phyloP scores from a whole-genome alignment of 1,140 invertebrate genomes.

The Ips nitidus region DNA sequence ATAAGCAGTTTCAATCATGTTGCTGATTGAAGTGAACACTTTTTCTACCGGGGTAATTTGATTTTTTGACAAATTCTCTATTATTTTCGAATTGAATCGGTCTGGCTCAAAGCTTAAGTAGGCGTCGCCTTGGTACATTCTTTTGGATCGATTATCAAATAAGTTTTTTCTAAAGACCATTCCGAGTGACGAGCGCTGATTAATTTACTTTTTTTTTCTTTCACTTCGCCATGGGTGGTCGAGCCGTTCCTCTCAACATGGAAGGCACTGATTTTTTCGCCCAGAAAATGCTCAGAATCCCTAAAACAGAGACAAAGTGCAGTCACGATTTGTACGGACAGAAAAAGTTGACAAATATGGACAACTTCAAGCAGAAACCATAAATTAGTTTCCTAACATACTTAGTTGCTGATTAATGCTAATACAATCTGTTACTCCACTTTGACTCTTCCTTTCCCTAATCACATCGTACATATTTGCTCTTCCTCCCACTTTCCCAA shows the following conservation, averaged over 20 bases:
- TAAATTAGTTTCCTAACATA: no score
- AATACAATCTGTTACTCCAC: no score
- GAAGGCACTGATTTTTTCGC: not conserved
- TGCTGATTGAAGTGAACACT: no score
- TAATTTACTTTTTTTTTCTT: constrained; percentile 26
- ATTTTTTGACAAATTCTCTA: constrained; percentile 35
- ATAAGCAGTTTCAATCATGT: no score
- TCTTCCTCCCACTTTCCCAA: no score
- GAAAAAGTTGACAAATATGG: no score
- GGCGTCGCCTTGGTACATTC: constrained; percentile 16
- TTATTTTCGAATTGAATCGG: constrained; percentile 24
- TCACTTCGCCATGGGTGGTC: constrained; percentile 20
- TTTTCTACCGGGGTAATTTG: constrained; percentile 13
- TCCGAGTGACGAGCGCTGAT: constrained; percentile 19
- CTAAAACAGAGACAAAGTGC: no score
- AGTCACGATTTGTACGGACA: no score
- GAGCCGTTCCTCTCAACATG: not conserved
- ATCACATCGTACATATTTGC: no score
- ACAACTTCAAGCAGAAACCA: no score
- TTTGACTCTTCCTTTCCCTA: no score
- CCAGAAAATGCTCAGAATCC: not conserved
- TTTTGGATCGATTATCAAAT: constrained; percentile 31
- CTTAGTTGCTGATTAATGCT: no score
- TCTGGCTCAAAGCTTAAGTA: constrained; percentile 18
- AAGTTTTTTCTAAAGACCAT: constrained; percentile 19